Evolutionary conservation across 1,140 invertebrate species (phyloP), one percentile per base, ranked within the genome.

Genomic region (Drosophila triauraria): DNA sequence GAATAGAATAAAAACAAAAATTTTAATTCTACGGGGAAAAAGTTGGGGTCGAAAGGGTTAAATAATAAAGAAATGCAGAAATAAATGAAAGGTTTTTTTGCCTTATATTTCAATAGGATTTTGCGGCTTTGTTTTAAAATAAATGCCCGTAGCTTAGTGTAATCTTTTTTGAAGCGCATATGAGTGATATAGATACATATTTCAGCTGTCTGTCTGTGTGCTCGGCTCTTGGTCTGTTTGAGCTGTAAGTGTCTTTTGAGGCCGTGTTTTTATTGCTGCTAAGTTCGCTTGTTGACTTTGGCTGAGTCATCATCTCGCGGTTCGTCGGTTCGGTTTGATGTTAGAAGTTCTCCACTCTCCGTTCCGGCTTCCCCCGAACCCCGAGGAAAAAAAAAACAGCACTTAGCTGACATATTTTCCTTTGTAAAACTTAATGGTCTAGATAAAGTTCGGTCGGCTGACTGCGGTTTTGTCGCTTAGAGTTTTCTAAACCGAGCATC

Each of bases 361-460:
- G 40, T 38, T 51, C 43, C 38, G 30, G 17, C 30, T 48, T 58
- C 32, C 50, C 67, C 47, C 23, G 20, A 65, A 27, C 30, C n/a
- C n/a, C 13, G 12, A 4, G 8, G n/a, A 3, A 74, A 54, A 47
- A 51, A 75, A 74, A 54, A 47, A 47, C 51, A 78, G 82, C 78
- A 85, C 82, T 85, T 86, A 78, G 74, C 68, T 75, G 83, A 82
- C 83, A 86, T 86, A 86, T 86, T 86, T 86, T 75, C 79, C 76
- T 81, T 78, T 84, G 85, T 88, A 71, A 80, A 90, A 90, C 80
- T 80, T 84, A 88, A 88, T 90, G 85, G 78, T 81, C 84, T 90
- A 88, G 85, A 88, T 88, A 90, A 88, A 86, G 83, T 87, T 88
- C 64, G 62, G 62, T 53, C 47, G 65, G 61, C 44, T 68, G 74